These are phyloP conservation scores for Rhynchonema sp. DNA, from an alignment of 2,888 invertebrate species.

Conservation along the genomic window DNA sequence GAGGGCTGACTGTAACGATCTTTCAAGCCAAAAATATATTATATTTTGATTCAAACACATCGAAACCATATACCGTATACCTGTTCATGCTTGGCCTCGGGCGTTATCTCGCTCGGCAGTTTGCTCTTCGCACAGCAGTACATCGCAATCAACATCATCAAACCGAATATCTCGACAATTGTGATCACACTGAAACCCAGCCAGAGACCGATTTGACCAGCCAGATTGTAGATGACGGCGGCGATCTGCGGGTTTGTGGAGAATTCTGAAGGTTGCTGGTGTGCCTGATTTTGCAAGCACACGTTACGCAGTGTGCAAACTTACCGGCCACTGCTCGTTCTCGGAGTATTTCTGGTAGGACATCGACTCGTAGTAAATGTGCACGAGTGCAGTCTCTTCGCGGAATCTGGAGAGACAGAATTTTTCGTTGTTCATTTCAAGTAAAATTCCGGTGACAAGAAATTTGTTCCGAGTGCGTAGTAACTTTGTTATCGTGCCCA, in stretches of 20 bases:
- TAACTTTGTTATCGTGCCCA: no score
- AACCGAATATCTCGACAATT: constrained; percentile 23
- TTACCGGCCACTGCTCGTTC: constrained; percentile 11
- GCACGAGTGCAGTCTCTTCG: constrained; percentile 22
- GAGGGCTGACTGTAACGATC: no score
- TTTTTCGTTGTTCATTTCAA: neutral
- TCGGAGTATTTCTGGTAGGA: constrained; percentile 18
- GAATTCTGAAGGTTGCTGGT: no score
- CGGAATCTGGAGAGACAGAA: constrained; percentile 5
- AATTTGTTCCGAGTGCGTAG: no score
- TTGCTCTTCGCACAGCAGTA: constrained; percentile 1
- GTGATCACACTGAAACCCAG: constrained; percentile 30
- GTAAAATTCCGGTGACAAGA: neutral
- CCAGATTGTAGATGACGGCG: constrained; percentile 28
- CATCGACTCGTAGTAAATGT: constrained; percentile 27
- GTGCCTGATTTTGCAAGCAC: no score
- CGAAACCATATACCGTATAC: neutral
- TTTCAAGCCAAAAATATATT: no score
- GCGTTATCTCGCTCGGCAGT: neutral
- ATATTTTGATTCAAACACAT: no score
- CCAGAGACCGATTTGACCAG: constrained; percentile 31
- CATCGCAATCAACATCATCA: neutral
- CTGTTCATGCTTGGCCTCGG: neutral
- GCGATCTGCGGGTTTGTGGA: constrained; percentile 23
- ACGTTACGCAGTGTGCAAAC: neutral